These are phyloP conservation scores for Genyomyrus donnyi DNA, from an alignment of 2,113 vertebrate genomes.

Conservation along the genomic window DNA sequence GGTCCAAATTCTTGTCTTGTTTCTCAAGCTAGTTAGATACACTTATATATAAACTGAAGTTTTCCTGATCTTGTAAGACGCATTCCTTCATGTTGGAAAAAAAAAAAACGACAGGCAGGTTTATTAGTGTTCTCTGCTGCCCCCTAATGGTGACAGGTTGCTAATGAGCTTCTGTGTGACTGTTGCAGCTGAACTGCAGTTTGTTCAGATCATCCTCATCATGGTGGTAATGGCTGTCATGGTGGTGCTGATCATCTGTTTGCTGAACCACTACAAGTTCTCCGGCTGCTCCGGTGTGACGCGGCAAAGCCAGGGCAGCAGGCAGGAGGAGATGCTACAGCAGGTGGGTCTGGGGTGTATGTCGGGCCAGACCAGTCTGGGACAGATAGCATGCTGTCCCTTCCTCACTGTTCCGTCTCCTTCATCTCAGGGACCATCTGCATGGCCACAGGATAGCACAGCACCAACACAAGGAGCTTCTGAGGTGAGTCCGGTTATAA, in stretches of 20 bases:
- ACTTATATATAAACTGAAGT: not conserved
- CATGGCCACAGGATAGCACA: conserved; percentile 68
- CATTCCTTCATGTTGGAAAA: not conserved
- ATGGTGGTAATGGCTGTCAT: conserved; percentile 95
- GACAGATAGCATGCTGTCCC: not conserved
- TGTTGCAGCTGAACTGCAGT: conserved; percentile 88
- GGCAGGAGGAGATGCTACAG: conserved; percentile 76
- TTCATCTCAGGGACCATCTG: conserved; percentile 63
- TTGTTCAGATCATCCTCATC: conserved; percentile 92
- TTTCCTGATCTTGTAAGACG: not conserved
- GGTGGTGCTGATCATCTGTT: conserved; percentile 92
- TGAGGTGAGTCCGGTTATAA: not conserved
- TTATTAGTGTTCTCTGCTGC: not conserved
- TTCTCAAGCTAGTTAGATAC: not conserved
- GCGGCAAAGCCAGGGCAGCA: conserved; percentile 75
- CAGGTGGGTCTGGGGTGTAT: conserved; percentile 62
- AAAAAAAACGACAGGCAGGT: not conserved
- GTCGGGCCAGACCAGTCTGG: not conserved
- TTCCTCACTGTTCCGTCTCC: not conserved
- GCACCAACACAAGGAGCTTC: conserved; percentile 54
- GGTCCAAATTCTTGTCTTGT: not conserved
- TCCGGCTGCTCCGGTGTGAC: conserved; percentile 87
- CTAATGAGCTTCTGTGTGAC: not conserved
- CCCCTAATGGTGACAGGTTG: not conserved
- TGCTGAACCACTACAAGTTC: conserved; percentile 94